Base-by-base conservation (phyloP, 1,140 invertebrate species). In the Phymastichus coffea region DNA sequence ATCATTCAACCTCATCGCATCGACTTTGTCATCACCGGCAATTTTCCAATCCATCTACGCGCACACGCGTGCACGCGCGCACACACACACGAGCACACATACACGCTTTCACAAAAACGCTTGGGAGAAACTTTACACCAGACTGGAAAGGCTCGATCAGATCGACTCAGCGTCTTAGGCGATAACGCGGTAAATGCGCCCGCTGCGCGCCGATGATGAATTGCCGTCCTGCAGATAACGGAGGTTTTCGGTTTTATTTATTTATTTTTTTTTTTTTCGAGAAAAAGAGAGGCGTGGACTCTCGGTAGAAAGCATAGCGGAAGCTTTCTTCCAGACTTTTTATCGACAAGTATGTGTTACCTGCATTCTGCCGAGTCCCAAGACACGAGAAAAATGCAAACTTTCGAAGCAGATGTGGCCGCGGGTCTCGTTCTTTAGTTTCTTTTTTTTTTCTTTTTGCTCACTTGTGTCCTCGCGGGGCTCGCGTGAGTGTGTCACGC, bases 251-350 rank as follows among this genome's bases (percentile, higher is more conserved):
- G 17, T 19, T 33, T 12, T 33, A 12, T 12, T 12, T 6, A 33
- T 33, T 6, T 33, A 33, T 14, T 25, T 52, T 52, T 51, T 52
- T 28, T 33, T 23, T 9, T 37, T 28, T 53, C 30, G 19, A 38
- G 20, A 37, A 22, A 33, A 4, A 22, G 44, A 61, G 53, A 59
- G 37, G 25, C 23, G 25, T 22, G 40, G 46, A 25, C 41, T 37
- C 23, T 37, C 35, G n/a, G 44, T 46, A 54, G 59, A 46, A 41
- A 44, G 58, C 30, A 43, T 17, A 20, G 46, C 30, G 57, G 57
- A 43, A 52, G 48, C 57, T 52, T 49, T 49, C 57, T 59, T 59
- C 53, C 48, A 59, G 44, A 49, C 48, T 58, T 52, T 49, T 58
- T 58, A 22, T 46, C 30, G 8, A n/a, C 28, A 26, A 40, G 57